Evolutionary conservation across 2,888 invertebrate genomes (phyloP).

Genomic region (Exephanes ischioxanthus): DNA sequence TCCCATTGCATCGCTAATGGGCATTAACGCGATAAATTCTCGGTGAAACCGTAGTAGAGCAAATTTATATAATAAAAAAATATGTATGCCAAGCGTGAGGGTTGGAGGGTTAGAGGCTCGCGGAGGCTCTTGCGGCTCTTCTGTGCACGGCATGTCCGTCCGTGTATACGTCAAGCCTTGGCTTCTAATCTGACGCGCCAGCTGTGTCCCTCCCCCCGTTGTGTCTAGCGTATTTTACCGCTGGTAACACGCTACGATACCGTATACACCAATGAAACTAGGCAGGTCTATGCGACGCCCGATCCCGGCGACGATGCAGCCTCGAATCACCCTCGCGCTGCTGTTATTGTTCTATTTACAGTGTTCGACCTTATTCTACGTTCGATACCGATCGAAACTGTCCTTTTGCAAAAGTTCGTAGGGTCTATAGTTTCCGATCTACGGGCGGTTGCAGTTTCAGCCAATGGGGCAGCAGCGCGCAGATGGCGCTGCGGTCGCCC

Average conservation of each 20-base stretch:
- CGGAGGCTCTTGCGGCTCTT: slow-evolving; percentile 48
- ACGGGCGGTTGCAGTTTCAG: neutral
- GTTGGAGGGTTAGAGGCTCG: slow-evolving; percentile 12
- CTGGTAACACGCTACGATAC: slow-evolving; percentile 47
- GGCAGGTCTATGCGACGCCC: slow-evolving; percentile 29
- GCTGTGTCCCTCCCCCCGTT: slow-evolving; percentile 61
- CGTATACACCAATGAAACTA: slow-evolving; percentile 22
- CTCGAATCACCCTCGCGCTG: slow-evolving; percentile 19
- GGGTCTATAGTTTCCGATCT: slow-evolving; percentile 15
- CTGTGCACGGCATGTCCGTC: slow-evolving; percentile 56
- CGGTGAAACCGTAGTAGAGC: slow-evolving; percentile 79
- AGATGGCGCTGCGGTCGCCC: neutral
- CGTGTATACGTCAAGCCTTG: slow-evolving; percentile 78
- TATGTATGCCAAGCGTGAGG: slow-evolving; percentile 79
- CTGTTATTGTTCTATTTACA: neutral
- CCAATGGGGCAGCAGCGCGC: neutral
- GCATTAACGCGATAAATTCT: slow-evolving; percentile 81
- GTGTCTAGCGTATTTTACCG: slow-evolving; percentile 51
- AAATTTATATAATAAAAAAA: slow-evolving; percentile 84
- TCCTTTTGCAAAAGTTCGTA: neutral
- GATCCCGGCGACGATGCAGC: slow-evolving; percentile 16
- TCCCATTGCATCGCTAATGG: slow-evolving; percentile 73
- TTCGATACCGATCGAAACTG: neutral
- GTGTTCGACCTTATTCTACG: neutral
- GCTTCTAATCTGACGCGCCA: slow-evolving; percentile 83